phyloP scores from a whole-genome alignment of 1,140 invertebrate species.

The Camponotus vicinus region DNA sequence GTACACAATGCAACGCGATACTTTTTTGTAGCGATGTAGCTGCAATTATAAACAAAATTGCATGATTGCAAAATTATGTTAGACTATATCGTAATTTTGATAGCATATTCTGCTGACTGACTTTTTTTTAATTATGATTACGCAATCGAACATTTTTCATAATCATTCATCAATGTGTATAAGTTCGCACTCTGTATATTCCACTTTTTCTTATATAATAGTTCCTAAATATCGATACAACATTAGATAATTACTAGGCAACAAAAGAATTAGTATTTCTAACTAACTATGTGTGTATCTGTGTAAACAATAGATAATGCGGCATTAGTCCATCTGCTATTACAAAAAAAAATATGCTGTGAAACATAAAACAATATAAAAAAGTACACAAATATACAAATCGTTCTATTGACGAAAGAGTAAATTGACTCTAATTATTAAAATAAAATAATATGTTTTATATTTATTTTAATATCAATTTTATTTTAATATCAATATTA shows the following conservation, averaged over 20 bases:
- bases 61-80: constrained; percentile 1
- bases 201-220: constrained; percentile 10
- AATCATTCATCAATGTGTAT: constrained; percentile 3
- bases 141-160: not conserved
- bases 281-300: not conserved
- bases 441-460: constrained; percentile 25
- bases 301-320: constrained; percentile 22
- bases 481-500: not conserved
- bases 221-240: not conserved
- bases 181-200: not conserved
- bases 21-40: not conserved
- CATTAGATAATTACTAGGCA: constrained; percentile 6
- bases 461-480: no score
- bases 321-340: not conserved
- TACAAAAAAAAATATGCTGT: not conserved
- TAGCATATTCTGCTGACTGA: not conserved
- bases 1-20: not conserved
- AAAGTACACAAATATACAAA: not conserved
- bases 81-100: not conserved
- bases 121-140: not conserved
- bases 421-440: constrained; percentile 9
- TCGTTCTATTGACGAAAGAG: not conserved
- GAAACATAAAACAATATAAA: constrained; percentile 4
- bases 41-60: constrained; percentile 9
- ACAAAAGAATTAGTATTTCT: not conserved